Base-by-base conservation (phyloP, 2,113 vertebrate genomes). In the Paraplagusia blochii region DNA sequence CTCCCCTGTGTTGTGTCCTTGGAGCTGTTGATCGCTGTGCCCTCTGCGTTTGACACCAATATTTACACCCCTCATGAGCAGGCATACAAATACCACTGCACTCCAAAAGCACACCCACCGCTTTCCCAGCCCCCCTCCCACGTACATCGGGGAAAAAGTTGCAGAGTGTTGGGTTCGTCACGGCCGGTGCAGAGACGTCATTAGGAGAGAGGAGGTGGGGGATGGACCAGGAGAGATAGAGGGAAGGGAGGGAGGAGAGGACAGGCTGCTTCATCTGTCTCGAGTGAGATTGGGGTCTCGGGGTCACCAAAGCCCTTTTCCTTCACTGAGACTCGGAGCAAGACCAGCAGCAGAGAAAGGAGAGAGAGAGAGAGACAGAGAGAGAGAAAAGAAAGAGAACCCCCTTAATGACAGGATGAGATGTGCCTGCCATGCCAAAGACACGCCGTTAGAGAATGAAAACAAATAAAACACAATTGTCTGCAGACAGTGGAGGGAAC, bases 221-320 rank as follows among this genome's bases (percentile, higher is more conserved):
- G 38, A 38, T 18, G 45, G 67, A 64, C n/a, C 19, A 34, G 13
- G 29, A 15, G 53, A 33, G 9, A 15, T n/a, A 48, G 19, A 19
- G 12, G 12, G n/a, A 4, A 14, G 9, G 48, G 17, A 55, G 19
- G 14, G 52, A 50, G 60, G 39, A 29, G 43, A 58, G 48, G 53
- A 61, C 67, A 55, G 62, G 69, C 82, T 69, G 81, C 76, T 85
- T 86, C 82, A 88, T 88, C 84, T 84, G 80, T 87, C 85, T 88
- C 80, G 81, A 84, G 84, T 86, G 85, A 89, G 87, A 89, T 89
- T 89, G 87, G 66, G 87, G 87, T 86, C 67, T 58, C n/a, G 1
- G 63, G 87, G 82, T 87, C 69, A 22, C 48, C 53, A 0, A 66
- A 85, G 80, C 80, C 75, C 60, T 85, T 89, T 87, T 81, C 77